phyloP scores from a whole-genome alignment of 2,888 invertebrate species.

The Dasypolia templi region DNA sequence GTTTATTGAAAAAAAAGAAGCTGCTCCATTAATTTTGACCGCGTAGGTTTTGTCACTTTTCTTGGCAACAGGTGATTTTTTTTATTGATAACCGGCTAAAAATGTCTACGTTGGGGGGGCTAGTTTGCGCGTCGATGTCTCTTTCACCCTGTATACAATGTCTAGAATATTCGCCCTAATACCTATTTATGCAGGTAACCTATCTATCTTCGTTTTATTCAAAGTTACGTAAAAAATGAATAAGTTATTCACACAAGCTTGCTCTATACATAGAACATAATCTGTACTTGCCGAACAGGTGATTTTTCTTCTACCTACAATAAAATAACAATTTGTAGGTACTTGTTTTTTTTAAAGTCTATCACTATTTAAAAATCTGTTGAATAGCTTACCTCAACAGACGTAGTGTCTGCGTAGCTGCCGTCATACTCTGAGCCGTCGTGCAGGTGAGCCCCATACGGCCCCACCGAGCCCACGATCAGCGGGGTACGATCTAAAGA shows the following conservation, averaged over 20 bases:
- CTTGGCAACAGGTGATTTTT: too few relatives aligned
- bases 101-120: too few relatives aligned
- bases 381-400: constrained; percentile 87
- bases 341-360: constrained; percentile 9
- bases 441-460: constrained; percentile 97
- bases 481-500: constrained; percentile 85
- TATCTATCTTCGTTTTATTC: constrained; percentile 31
- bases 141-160: background rate
- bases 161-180: constrained; percentile 24
- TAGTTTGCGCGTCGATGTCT: too few relatives aligned
- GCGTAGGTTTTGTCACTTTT: too few relatives aligned
- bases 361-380: background rate
- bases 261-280: constrained; percentile 14
- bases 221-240: constrained; percentile 28
- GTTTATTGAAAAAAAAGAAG: too few relatives aligned
- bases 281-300: constrained; percentile 9
- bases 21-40: too few relatives aligned
- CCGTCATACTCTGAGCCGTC: constrained; percentile 99
- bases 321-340: constrained; percentile 23
- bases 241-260: constrained; percentile 25
- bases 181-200: constrained; percentile 14
- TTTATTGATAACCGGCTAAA: too few relatives aligned
- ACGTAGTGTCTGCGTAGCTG: constrained; percentile 92
- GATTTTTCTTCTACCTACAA: background rate
- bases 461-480: constrained; percentile 97